Percentiles rank a stretch among this genome's conserved stretches.
These are phyloP conservation scores for Marmota monax DNA, from an alignment of 2,113 vertebrate genomes.

Conservation along the genomic window DNA sequence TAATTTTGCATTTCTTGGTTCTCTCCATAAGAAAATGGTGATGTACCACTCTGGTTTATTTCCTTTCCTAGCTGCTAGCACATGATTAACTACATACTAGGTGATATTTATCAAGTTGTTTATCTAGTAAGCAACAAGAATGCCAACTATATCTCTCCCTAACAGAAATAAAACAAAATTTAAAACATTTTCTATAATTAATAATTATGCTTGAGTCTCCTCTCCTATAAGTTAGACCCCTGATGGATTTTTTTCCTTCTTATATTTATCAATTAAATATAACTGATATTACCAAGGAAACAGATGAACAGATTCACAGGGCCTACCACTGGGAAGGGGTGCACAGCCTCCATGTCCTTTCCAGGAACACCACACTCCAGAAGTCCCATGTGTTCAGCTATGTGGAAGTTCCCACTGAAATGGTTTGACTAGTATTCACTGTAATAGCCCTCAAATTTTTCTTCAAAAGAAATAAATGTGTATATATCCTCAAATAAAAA, in stretches of 20 bases:
- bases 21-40: not conserved
- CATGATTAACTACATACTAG: not conserved
- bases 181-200: conserved; percentile 10
- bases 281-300: not conserved
- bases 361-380: rapidly evolving
- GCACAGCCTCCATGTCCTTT: not conserved
- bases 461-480: not conserved
- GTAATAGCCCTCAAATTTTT: not conserved
- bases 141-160: conserved; percentile 1
- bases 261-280: not conserved
- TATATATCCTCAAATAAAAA: not conserved
- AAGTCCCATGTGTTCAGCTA: not conserved
- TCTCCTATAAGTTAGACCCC: not conserved
- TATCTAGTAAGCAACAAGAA: conserved; percentile 31
- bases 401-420: not conserved
- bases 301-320: not conserved
- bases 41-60: not conserved
- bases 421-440: not conserved
- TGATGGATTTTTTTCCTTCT: not conserved
- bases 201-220: not conserved
- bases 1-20: conserved; percentile 29
- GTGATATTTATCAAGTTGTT: not conserved
- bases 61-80: not conserved
- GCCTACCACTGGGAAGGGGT: not conserved
- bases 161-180: not conserved